Evolutionary conservation across 2,797 vertebrate species (phyloP), one percentile per base, ranked within the genome.

Genomic region (Micromesistius poutassou): DNA sequence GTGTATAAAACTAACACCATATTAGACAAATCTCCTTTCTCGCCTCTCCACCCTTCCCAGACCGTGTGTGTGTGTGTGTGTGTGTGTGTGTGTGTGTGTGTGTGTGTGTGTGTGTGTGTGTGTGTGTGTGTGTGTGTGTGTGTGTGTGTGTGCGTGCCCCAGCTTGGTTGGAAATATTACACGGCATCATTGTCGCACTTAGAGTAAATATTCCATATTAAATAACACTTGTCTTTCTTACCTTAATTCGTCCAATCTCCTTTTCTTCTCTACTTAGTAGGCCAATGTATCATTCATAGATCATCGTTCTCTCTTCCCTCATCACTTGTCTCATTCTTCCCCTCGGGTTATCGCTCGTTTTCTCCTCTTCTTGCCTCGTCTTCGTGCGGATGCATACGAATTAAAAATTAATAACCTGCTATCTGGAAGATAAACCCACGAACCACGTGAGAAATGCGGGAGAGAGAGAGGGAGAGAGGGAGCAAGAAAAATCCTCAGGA

Each of bases 321-420:
- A 87, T 88, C 89, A 82, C 82, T 85, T 81, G 83, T 78, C 85
- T 90, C 89, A 89, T 90, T 84, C 87, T 85, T 83, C 86, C 81
- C 86, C 16, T 50, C 88, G 88, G 87, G 80, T 90, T 89, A 89
- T 91, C 88, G 76, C 89, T 91, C 86, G 89, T 86, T 90, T 87
- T 86, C 46, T 50, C 46, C 87, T 87, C 91, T 85, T 84, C 89
- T 87, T 86, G 88, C 83, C 91, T 85, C 88, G 90, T 94, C 92
- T 93, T 94, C 92, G 91, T 92, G 91, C 90, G 87, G 90, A 94
- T 93, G 91, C 93, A 94, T 93, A 91, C 88, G 92, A 93, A 94
- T 95, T 86, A 93, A 93, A 93, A 92, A 93, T 91, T 86, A 89
- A 95, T 91, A 87, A 88, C 86, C 82, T 82, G 87, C 82, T 87